Percentiles rank a stretch among this genome's conserved stretches.
These are phyloP conservation scores for Artibeus jamaicensis DNA, from an alignment of 2,797 vertebrate species.

Conservation along the genomic window DNA sequence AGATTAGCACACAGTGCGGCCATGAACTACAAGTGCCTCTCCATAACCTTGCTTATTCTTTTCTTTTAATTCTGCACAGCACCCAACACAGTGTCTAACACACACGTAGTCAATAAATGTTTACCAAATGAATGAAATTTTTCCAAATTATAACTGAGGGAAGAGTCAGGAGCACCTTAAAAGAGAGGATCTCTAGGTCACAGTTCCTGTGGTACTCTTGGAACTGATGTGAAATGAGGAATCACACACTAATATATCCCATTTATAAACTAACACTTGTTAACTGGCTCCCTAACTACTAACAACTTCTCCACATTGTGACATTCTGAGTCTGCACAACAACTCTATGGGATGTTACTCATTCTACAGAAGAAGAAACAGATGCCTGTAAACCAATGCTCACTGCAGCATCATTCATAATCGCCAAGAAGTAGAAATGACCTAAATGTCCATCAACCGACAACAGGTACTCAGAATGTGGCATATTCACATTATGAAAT, in stretches of 20 bases:
- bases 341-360: not conserved
- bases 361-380: slow-evolving; percentile 14
- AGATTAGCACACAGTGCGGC: not conserved
- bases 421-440: not conserved
- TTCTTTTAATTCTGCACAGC: not conserved
- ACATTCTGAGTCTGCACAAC: not conserved
- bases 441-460: not conserved
- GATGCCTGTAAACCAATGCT: not conserved
- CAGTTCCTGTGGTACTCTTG: not conserved
- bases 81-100: not conserved
- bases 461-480: not conserved
- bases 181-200: not conserved
- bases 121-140: not conserved
- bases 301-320: not conserved
- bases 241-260: not conserved
- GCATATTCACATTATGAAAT: not conserved
- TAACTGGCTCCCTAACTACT: not conserved
- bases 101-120: not conserved
- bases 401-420: not conserved
- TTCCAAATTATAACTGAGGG: not conserved
- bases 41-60: not conserved
- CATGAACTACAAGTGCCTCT: not conserved
- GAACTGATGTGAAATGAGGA: not conserved
- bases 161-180: not conserved
- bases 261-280: not conserved